Evolutionary conservation across 2,113 vertebrate species (phyloP).

Genomic region (Cinclus cinclus): DNA sequence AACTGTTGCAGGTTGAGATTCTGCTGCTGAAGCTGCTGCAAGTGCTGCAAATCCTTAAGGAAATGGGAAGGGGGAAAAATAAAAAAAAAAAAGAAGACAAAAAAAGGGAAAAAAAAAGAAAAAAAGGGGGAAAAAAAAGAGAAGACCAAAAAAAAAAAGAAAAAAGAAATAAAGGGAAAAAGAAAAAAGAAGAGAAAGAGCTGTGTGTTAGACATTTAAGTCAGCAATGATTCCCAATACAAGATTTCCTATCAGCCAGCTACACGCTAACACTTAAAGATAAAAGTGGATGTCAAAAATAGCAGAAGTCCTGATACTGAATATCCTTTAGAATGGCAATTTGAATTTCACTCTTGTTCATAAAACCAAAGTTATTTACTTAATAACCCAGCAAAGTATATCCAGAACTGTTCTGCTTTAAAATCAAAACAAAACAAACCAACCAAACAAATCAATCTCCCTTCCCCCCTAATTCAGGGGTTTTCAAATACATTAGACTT

Average conservation of each 20-base stretch:
- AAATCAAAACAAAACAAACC: not conserved
- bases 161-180: not conserved
- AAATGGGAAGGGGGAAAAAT: not conserved
- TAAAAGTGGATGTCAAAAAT: not conserved
- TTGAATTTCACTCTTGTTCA: not conserved
- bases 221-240: not conserved
- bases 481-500: not conserved
- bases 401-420: not conserved
- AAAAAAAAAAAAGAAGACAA: not conserved
- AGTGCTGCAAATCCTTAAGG: conserved; percentile 82
- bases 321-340: not conserved
- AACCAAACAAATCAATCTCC: not conserved
- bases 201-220: conserved; percentile 45
- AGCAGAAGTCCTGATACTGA: not conserved
- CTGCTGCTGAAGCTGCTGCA: conserved; percentile 93
- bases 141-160: not conserved
- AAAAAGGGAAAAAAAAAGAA: rapidly evolving
- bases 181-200: not conserved
- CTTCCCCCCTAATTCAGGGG: not conserved
- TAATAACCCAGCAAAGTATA: not conserved
- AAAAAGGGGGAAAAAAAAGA: rapidly evolving
- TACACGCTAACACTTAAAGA: not conserved
- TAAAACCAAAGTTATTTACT: not conserved
- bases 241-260: not conserved
- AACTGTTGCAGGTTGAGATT: conserved; percentile 97